Conservation (phyloP, 2,797 vertebrate genomes). For the Triplophysa bombifrons region DNA sequence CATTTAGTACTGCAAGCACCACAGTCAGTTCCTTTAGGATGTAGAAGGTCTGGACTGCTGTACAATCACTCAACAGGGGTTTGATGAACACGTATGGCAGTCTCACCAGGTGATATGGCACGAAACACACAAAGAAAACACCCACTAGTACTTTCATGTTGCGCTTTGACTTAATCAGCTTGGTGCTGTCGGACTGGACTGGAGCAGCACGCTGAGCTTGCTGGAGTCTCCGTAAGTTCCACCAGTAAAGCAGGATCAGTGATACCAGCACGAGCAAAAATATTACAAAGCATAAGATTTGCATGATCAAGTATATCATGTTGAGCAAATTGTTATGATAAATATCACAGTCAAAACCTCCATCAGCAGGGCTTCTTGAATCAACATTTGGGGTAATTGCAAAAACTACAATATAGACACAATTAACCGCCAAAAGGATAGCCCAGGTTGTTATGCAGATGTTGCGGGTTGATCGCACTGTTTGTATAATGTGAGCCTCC, state of each 20-base stretch:
- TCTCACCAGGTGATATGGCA: constrained; percentile 74
- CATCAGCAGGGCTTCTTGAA: rapidly evolving
- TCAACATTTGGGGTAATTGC: not conserved
- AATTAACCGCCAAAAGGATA: constrained; percentile 41
- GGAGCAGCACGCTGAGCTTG: constrained; percentile 47
- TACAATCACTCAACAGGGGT: not conserved
- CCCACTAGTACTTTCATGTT: constrained; percentile 73
- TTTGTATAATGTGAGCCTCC: constrained; percentile 61
- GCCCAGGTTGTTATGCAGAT: constrained; percentile 67
- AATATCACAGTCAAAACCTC: constrained; percentile 38
- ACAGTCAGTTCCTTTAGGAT: constrained; percentile 69
- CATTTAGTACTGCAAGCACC: constrained; percentile 66
- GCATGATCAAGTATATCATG: constrained; percentile 58
- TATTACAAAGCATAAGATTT: constrained; percentile 48
- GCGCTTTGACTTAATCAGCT: constrained; percentile 63
- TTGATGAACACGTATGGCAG: constrained; percentile 64
- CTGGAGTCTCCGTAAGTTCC: constrained; percentile 59
- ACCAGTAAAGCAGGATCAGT: constrained; percentile 68
- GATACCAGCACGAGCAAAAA: constrained; percentile 65
- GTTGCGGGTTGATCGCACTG: constrained; percentile 43
- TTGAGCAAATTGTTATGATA: constrained; percentile 46
- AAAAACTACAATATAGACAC: constrained; percentile 56
- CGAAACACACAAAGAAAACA: constrained; percentile 74
- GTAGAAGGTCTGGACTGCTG: constrained; percentile 37
- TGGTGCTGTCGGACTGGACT: constrained; percentile 39